These are phyloP conservation scores for Miltochrista miniata DNA, from an alignment of 2,888 invertebrate species.

Conservation along the genomic window DNA sequence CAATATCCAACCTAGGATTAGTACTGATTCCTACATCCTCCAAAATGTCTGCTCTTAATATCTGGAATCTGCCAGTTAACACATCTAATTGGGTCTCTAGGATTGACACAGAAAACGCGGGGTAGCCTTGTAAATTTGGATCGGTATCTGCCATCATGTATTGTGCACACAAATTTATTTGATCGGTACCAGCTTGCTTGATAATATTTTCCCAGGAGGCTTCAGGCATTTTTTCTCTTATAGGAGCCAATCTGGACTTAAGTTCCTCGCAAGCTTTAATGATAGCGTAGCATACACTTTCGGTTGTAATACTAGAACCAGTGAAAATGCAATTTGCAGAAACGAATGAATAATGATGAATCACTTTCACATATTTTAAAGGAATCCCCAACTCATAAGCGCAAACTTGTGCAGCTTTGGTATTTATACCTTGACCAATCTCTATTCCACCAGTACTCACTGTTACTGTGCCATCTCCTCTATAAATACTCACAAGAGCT, in stretches of 20 bases:
- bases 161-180: conserved; percentile 84
- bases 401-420: conserved; percentile 90
- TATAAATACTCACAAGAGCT: conserved; percentile 86
- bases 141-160: conserved; percentile 84
- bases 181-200: conserved; percentile 74
- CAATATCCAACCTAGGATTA: conserved; percentile 87
- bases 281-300: conserved; percentile 81
- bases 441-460: conserved; percentile 88
- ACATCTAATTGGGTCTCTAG: conserved; percentile 88
- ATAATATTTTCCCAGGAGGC: conserved; percentile 85
- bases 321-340: conserved; percentile 85
- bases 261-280: conserved; percentile 85
- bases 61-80: conserved; percentile 86
- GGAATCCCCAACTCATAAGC: conserved; percentile 89
- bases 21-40: conserved; percentile 88
- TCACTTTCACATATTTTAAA: conserved; percentile 83
- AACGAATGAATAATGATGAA: conserved; percentile 83
- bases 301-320: conserved; percentile 87
- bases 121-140: conserved; percentile 75
- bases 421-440: conserved; percentile 92
- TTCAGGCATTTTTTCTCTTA: conserved; percentile 69
- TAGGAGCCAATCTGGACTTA: conserved; percentile 81
- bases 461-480: conserved; percentile 87
- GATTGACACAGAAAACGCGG: conserved; percentile 84
- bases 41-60: conserved; percentile 85